These are phyloP conservation scores for Dendrolimus kikuchii DNA, from an alignment of 1,140 invertebrate species.

Conservation along the genomic window DNA sequence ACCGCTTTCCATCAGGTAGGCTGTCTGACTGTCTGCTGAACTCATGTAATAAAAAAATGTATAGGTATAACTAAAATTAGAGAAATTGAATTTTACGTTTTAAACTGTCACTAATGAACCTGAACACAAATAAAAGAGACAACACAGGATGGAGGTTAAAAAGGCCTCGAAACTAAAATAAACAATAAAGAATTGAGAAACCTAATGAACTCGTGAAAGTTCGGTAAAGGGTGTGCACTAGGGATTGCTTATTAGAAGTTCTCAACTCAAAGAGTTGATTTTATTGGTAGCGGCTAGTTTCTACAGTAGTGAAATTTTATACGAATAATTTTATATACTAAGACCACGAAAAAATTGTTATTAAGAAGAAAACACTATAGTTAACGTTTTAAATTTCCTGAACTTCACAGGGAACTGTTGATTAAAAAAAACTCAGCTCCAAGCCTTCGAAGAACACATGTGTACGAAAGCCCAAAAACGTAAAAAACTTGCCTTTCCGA, in stretches of 20 bases:
- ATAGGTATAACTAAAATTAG: neutral
- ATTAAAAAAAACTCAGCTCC: neutral
- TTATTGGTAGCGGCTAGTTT: conserved; percentile 10
- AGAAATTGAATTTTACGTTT: conserved; percentile 20
- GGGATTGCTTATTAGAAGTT: conserved; percentile 40
- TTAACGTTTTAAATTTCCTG: too few relatives aligned
- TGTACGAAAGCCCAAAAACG: conserved; percentile 26
- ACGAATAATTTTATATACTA: too few relatives aligned
- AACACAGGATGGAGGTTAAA: conserved; percentile 24
- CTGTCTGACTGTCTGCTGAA: too few relatives aligned
- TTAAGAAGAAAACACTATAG: neutral
- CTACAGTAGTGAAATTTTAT: too few relatives aligned
- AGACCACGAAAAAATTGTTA: too few relatives aligned
- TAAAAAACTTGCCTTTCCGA: conserved; percentile 56
- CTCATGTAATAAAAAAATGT: too few relatives aligned
- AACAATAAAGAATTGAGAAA: conserved; percentile 34
- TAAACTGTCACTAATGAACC: conserved; percentile 17
- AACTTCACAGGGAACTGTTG: neutral
- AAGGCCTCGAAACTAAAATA: conserved; percentile 28
- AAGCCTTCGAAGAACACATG: neutral
- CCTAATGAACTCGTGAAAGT: conserved; percentile 41
- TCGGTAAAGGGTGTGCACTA: conserved; percentile 25
- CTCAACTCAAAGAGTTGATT: conserved; percentile 20
- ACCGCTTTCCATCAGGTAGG: too few relatives aligned
- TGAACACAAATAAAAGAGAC: conserved; percentile 19